Evolutionary conservation across 2,888 invertebrate genomes (phyloP).

Genomic region (Netelia inedita): DNA sequence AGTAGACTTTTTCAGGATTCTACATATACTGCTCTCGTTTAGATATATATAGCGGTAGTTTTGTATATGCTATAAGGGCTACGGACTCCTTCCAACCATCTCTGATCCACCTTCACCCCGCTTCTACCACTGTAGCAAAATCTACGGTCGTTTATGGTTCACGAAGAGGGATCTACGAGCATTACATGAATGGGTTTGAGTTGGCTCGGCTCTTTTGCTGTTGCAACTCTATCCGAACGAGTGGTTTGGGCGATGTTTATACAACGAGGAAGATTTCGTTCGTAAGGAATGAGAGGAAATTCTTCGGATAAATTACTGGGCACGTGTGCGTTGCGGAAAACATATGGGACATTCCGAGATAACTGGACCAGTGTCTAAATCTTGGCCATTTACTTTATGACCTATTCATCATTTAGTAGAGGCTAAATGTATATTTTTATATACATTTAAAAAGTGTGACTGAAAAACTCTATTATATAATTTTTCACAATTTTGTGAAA

Average conservation of each 20-base stretch:
- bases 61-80: neutral
- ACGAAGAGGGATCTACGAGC: conserved; percentile 55
- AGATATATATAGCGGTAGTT: neutral
- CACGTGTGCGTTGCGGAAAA: neutral
- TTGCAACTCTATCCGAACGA: neutral
- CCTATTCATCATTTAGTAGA: too few relatives aligned
- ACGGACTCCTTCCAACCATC: neutral
- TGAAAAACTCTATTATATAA: too few relatives aligned
- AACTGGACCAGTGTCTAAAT: neutral
- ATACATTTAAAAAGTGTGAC: too few relatives aligned
- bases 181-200: conserved; percentile 32
- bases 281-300: conserved; percentile 37
- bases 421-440: too few relatives aligned
- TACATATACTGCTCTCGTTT: conserved; percentile 7
- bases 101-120: conserved; percentile 32
- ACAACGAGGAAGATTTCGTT: conserved; percentile 36
- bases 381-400: too few relatives aligned
- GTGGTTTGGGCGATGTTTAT: neutral
- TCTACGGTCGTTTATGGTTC: conserved; percentile 56
- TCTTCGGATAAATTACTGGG: conserved; percentile 8
- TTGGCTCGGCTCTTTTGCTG: conserved; percentile 27
- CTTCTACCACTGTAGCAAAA: conserved; percentile 30
- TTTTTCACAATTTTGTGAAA: too few relatives aligned
- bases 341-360: neutral
- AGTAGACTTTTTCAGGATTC: conserved; percentile 44